Evolutionary conservation across 2,113 vertebrate species (phyloP).

Genomic region (Murina feae): DNA sequence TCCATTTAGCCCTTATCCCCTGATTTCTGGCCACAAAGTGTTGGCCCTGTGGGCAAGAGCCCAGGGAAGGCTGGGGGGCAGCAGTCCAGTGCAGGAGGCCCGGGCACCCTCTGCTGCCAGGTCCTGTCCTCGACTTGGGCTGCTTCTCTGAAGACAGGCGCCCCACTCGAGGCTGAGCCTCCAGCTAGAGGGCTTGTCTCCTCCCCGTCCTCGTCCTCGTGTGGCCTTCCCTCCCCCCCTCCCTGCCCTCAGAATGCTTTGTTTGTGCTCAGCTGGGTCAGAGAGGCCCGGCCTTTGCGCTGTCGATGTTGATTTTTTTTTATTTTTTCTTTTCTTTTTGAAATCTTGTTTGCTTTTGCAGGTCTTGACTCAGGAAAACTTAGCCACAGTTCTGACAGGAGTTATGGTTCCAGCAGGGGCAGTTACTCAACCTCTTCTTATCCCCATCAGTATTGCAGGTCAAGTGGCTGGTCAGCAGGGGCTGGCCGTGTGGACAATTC

Average conservation of each 20-base stretch:
- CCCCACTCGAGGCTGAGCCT: not conserved
- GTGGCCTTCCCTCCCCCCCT: not conserved
- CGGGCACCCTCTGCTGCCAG: not conserved
- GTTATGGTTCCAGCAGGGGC: slow-evolving; percentile 96
- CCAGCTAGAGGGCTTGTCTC: not conserved
- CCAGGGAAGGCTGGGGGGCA: not conserved
- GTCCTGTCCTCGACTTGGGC: not conserved
- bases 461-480: slow-evolving; percentile 93
- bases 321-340: slow-evolving; percentile 81
- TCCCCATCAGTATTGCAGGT: slow-evolving; percentile 95
- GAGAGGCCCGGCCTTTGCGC: slow-evolving; percentile 75
- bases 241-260: slow-evolving; percentile 65
- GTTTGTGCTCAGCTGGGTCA: slow-evolving; percentile 66
- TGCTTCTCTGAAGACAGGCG: not conserved
- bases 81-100: not conserved
- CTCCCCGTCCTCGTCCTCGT: not conserved
- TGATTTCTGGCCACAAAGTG: not conserved
- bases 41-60: not conserved
- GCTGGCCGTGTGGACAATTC: slow-evolving; percentile 94
- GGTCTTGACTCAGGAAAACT: slow-evolving; percentile 97
- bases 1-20: not conserved
- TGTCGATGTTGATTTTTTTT: slow-evolving; percentile 80
- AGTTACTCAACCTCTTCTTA: slow-evolving; percentile 95
- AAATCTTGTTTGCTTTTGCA: slow-evolving; percentile 87
- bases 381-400: slow-evolving; percentile 96